Evolutionary conservation across 2,797 vertebrate species (phyloP), one percentile per base, ranked within the genome.

Genomic region (Cossypha polioptera): DNA sequence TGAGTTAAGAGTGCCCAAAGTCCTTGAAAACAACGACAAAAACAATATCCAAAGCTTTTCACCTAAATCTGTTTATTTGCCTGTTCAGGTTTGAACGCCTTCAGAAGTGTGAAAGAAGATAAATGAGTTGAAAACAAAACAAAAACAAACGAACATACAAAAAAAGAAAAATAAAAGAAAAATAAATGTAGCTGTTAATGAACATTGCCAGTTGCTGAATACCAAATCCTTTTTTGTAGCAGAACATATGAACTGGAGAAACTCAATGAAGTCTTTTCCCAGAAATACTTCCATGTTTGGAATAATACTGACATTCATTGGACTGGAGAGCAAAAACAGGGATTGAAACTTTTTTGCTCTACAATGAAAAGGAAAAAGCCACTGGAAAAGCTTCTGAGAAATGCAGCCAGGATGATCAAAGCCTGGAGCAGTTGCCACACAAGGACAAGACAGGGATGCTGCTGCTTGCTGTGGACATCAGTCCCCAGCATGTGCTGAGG

Each of bases 391-490:
- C 26, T 75, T 65, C 38, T 53, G 50, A 86, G 69, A 54, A 89
- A 51, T 1, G 1, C 35, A 75, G 12, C 4, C 24, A 84, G 45
- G 40, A 42, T 29, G 53, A 72, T 61, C 38, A n/a, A 86, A 84
- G 51, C 11, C 57, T 67, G 65, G 13, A 78, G 69, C 25, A 73
- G 65, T 0, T 69, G 59, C 57, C 43, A 24, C 29, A 8, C 11
- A n/a, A 57, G 50, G 57, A 43, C 48, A 80, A 43, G 83, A 12
- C 3, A 35, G 40, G 67, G 79, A 73, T 42, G 55, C 48, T 78
- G 53, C 61, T 86, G 87, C 26, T 40, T 25, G 15, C 2, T 24
- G 33, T 0, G 5, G 61, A 24, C 57, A 43, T 25, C 0, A 0
- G 13, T 3, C 9, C 33, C 33, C 62, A 77, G 2, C 8, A 4